Percentiles rank a stretch among this genome's conserved stretches.
phyloP scores from a whole-genome alignment of 2,113 vertebrate genomes.

The Seriola rivoliana region DNA sequence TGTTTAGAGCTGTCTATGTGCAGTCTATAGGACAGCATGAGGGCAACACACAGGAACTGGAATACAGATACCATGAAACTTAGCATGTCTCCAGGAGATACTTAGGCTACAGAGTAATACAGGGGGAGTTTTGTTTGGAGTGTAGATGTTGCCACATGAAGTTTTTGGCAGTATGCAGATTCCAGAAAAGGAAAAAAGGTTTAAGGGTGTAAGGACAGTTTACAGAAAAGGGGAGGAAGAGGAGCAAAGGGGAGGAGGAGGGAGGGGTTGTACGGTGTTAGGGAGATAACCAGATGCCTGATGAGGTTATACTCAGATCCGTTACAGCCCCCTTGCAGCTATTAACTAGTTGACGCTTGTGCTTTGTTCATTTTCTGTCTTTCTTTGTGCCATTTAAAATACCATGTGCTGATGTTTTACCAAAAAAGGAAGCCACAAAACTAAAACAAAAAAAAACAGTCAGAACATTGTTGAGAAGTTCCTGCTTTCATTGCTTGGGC shows the following conservation, averaged over 20 bases:
- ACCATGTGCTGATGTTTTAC: neutral
- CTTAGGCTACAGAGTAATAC: slow-evolving; percentile 44
- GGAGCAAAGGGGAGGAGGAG: slow-evolving; percentile 4
- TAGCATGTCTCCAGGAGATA: slow-evolving; percentile 78
- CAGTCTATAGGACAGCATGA: slow-evolving; percentile 64
- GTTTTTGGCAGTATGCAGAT: slow-evolving; percentile 83
- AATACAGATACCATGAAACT: slow-evolving; percentile 86
- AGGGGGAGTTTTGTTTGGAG: slow-evolving; percentile 36
- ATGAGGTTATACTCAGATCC: slow-evolving; percentile 71
- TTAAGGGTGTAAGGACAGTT: slow-evolving; percentile 39
- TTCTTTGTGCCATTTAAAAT: neutral
- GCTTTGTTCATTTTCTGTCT: neutral
- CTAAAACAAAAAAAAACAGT: neutral
- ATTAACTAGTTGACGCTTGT: neutral
- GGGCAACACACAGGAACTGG: slow-evolving; percentile 81
- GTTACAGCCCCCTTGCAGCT: slow-evolving; percentile 65
- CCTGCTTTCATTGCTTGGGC: neutral
- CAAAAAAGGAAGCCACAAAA: neutral
- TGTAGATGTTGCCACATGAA: slow-evolving; percentile 64
- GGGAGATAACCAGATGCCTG: slow-evolving; percentile 75
- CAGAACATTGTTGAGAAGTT: slow-evolving; percentile 2
- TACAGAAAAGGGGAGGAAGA: slow-evolving; percentile 36
- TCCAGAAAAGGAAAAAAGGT: slow-evolving; percentile 69
- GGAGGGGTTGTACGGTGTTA: slow-evolving; percentile 55
- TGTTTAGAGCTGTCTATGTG: slow-evolving; percentile 22